Evolutionary conservation across 2,113 vertebrate species (phyloP).

Genomic region (Dipodomys merriami): DNA sequence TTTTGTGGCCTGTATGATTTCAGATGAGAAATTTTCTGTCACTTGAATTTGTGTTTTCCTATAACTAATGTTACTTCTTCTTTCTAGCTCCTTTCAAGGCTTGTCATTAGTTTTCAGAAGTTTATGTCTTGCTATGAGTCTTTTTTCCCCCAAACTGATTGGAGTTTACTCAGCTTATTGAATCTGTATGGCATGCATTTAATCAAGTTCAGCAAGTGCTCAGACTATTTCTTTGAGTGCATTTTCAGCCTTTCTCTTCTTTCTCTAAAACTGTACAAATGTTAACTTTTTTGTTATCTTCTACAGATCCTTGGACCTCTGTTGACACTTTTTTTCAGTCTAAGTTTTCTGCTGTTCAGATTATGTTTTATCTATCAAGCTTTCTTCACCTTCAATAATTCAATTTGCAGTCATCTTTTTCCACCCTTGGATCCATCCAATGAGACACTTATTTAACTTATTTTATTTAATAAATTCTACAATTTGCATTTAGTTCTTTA

Average conservation of each 20-base stretch:
- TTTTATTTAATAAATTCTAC: background rate
- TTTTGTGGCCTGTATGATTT: slow-evolving; percentile 25
- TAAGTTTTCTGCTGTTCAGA: background rate
- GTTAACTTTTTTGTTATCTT: slow-evolving; percentile 38
- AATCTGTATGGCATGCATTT: slow-evolving; percentile 14
- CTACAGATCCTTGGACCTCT: background rate
- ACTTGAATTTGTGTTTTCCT: slow-evolving; percentile 13
- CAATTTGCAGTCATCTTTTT: background rate
- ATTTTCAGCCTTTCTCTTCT: background rate
- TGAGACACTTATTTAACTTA: background rate
- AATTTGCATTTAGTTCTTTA: background rate
- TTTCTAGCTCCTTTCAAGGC: slow-evolving; percentile 40
- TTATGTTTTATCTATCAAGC: background rate
- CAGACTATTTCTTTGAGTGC: slow-evolving; percentile 33
- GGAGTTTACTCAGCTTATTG: slow-evolving; percentile 26
- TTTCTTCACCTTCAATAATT: background rate
- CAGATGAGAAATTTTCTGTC: slow-evolving; percentile 23
- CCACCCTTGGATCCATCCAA: background rate
- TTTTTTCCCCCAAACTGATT: background rate
- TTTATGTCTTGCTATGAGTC: slow-evolving; percentile 22
- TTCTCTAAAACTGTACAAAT: background rate
- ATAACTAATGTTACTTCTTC: slow-evolving; percentile 22
- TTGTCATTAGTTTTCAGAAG: slow-evolving; percentile 24
- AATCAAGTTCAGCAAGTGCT: slow-evolving; percentile 34
- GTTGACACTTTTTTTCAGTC: background rate